Percentiles rank a stretch among this genome's conserved stretches.
phyloP scores from a whole-genome alignment of 2,113 vertebrate genomes.

The Ctenodactylus gundi region DNA sequence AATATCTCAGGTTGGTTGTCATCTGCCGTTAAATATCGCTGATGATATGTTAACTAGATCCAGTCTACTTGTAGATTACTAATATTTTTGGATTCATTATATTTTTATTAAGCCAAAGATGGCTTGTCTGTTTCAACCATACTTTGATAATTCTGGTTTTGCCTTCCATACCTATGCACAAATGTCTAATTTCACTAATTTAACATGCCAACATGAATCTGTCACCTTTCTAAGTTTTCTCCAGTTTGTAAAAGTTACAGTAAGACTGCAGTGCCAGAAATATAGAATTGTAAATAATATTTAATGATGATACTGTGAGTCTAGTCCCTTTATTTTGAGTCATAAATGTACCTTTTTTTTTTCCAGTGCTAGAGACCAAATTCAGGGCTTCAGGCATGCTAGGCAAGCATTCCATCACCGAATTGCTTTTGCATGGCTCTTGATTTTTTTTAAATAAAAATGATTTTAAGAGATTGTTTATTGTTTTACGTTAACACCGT shows the following conservation, averaged over 20 bases:
- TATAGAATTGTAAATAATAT: not conserved
- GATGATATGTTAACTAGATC: not conserved
- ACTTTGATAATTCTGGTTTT: constrained; percentile 26
- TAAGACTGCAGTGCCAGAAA: not conserved
- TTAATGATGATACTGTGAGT: not conserved
- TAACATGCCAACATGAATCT: not conserved
- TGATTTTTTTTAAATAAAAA: not conserved
- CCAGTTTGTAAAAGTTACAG: not conserved
- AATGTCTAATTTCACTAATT: not conserved
- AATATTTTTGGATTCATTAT: not conserved
- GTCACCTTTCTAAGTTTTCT: not conserved
- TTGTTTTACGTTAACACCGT: not conserved
- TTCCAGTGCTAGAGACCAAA: no score
- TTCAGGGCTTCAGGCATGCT: no score
- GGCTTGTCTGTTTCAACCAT: not conserved
- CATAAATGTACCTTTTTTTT: no score
- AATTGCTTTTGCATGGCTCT: not conserved
- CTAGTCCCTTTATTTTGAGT: not conserved
- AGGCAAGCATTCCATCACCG: not conserved
- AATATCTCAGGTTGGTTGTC: not conserved
- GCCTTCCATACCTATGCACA: not conserved
- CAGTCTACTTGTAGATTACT: not conserved
- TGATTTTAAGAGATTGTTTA: not conserved
- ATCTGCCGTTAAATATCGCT: not conserved
- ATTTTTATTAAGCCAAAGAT: not conserved